Percentiles rank a stretch among this genome's conserved stretches.
Conservation (phyloP, 2,888 invertebrate species). For the Heliconius sara region DNA sequence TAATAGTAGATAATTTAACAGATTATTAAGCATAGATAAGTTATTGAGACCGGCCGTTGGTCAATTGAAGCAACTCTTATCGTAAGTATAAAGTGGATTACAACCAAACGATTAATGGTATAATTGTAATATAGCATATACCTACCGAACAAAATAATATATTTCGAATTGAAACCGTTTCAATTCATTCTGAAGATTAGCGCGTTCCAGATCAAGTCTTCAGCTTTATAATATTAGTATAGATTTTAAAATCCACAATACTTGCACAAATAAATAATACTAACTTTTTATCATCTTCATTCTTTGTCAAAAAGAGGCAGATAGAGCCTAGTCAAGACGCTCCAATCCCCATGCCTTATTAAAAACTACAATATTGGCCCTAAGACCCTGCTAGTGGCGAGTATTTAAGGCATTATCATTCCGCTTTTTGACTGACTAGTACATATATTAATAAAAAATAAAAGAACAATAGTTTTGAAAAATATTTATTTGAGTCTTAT, state of each 20-base stretch:
- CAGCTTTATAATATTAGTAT: neutral
- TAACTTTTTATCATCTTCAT: neutral
- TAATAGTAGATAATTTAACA: no score
- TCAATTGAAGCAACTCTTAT: no score
- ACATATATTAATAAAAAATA: neutral
- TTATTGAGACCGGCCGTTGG: no score
- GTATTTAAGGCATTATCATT: neutral
- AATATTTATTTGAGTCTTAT: slow-evolving; percentile 39
- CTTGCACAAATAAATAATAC: neutral
- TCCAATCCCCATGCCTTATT: no score
- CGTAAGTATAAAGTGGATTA: no score
- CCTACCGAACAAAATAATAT: no score
- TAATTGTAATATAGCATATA: no score
- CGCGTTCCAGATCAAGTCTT: neutral
- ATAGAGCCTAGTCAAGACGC: neutral
- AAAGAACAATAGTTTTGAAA: slow-evolving; percentile 42
- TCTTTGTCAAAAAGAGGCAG: neutral
- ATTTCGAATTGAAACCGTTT: no score
- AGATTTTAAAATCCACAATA: neutral
- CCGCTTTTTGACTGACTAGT: neutral
- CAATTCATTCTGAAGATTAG: no score
- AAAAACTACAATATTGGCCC: no score
- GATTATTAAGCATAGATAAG: no score
- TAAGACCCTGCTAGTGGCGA: neutral
- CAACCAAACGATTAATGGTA: no score